These are phyloP conservation scores for Chouioia cunea DNA, from an alignment of 2,888 invertebrate genomes.

Conservation along the genomic window DNA sequence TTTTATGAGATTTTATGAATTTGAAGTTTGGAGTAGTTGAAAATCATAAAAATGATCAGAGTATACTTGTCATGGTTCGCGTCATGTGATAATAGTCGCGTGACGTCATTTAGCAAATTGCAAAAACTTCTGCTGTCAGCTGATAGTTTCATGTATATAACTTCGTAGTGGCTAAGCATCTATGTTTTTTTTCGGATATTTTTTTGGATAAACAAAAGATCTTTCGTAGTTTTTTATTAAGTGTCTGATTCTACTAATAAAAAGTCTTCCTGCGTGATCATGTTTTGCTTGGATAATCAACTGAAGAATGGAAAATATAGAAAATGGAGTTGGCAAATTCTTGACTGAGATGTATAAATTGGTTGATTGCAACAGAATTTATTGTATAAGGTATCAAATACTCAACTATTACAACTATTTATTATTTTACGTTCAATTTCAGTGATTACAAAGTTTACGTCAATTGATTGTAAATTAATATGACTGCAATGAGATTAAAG, in stretches of 20 bases:
- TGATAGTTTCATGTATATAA: slow-evolving; percentile 13
- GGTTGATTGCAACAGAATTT: slow-evolving; percentile 7
- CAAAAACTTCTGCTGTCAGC: slow-evolving; percentile 21
- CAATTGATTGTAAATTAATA: neutral
- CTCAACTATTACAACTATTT: slow-evolving; percentile 16
- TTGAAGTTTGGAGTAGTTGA: too few relatives aligned
- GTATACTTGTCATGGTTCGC: too few relatives aligned
- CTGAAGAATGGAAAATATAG: slow-evolving; percentile 14
- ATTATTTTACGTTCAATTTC: neutral
- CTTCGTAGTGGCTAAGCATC: neutral
- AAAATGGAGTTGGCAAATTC: slow-evolving; percentile 3
- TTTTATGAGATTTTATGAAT: too few relatives aligned
- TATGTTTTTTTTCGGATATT: slow-evolving; percentile 6
- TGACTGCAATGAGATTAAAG: neutral
- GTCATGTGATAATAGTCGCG: neutral
- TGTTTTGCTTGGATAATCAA: slow-evolving; percentile 11
- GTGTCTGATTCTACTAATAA: neutral
- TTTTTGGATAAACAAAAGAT: neutral
- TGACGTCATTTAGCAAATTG: neutral
- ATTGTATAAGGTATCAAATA: slow-evolving; percentile 24
- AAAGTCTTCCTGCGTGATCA: slow-evolving; percentile 9
- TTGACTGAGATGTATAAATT: slow-evolving; percentile 36
- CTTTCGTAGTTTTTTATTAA: too few relatives aligned
- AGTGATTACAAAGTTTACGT: neutral
- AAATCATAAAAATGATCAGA: too few relatives aligned